Evolutionary conservation across 1,140 invertebrate genomes (phyloP).

Genomic region (Chionoecetes opilio): DNA sequence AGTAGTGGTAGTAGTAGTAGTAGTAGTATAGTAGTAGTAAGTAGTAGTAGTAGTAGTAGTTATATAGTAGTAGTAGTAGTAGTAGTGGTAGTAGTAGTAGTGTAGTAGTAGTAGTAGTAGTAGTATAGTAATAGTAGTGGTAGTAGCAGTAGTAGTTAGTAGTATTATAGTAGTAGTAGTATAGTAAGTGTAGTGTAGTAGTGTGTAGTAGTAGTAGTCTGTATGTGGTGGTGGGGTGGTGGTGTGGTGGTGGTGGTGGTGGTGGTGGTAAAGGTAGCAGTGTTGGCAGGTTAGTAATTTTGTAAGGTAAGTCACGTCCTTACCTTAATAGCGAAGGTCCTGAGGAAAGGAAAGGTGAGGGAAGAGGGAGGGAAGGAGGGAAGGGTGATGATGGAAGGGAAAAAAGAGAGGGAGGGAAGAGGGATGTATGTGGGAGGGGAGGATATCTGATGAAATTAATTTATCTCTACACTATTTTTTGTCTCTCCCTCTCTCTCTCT

Average conservation of each 20-base stretch:
- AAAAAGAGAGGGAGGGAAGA: not conserved
- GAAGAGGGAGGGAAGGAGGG: too few species aligned
- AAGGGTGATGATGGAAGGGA: not conserved
- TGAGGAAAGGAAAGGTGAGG: too few species aligned
- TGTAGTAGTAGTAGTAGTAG: not conserved
- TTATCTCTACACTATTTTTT: not conserved
- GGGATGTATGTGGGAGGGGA: not conserved
- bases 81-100: not conserved
- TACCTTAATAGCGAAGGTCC: not conserved
- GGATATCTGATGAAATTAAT: not conserved
- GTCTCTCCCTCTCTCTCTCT: not conserved
- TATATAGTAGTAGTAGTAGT: not conserved
- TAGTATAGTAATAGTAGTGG: not conserved
- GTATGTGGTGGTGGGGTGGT: too few species aligned
- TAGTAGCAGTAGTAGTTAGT: not conserved
- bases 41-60: slow-evolving; percentile 19
- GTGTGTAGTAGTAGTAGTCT: not conserved
- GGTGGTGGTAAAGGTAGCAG: not conserved
- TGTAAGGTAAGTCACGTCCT: not conserved
- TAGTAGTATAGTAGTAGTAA: not conserved
- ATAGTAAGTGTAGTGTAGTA: not conserved
- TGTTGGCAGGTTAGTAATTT: not conserved
- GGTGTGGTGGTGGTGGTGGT: not conserved
- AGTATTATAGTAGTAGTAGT: not conserved
- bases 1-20: not conserved